These are phyloP conservation scores for Drosophila tani DNA, from an alignment of 1,140 invertebrate genomes.

Conservation along the genomic window DNA sequence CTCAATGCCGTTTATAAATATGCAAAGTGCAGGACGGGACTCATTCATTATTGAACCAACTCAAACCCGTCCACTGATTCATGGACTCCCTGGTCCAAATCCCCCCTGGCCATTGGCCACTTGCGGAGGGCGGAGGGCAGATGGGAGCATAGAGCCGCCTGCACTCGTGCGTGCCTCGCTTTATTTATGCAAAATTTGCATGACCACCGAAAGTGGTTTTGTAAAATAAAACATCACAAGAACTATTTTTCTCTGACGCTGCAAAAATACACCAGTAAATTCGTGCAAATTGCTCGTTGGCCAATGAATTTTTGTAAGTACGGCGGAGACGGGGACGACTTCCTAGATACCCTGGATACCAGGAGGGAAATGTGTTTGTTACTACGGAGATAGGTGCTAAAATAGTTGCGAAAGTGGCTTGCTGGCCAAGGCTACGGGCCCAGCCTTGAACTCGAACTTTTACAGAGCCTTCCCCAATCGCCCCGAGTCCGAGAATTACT, in stretches of 20 bases:
- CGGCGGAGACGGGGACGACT: constrained; percentile 1
- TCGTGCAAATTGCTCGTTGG: constrained; percentile 55
- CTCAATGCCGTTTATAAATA: constrained; percentile 58
- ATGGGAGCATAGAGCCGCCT: constrained; percentile 17
- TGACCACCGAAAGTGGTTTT: constrained; percentile 51
- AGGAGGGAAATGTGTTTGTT: constrained; percentile 2
- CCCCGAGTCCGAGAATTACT: neutral
- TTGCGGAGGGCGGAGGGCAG: neutral
- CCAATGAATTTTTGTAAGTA: constrained; percentile 38
- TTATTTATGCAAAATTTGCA: constrained; percentile 68
- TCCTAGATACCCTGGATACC: constrained; percentile 15
- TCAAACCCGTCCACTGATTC: constrained; percentile 24
- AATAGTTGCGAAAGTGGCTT: constrained; percentile 32
- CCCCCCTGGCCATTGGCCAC: constrained; percentile 6
- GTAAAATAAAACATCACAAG: constrained; percentile 28
- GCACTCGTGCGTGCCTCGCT: constrained; percentile 44
- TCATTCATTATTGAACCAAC: constrained; percentile 60
- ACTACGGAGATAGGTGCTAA: constrained; percentile 5
- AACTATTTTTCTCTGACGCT: constrained; percentile 7
- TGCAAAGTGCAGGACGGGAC: constrained; percentile 48
- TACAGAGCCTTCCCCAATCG: constrained; percentile 1
- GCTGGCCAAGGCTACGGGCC: constrained; percentile 12
- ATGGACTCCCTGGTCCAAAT: constrained; percentile 1
- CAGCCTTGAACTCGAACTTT: constrained; percentile 49
- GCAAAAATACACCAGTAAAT: constrained; percentile 33